These are phyloP conservation scores for Catostomus latipinnis DNA, from an alignment of 2,797 vertebrate genomes.

Conservation along the genomic window DNA sequence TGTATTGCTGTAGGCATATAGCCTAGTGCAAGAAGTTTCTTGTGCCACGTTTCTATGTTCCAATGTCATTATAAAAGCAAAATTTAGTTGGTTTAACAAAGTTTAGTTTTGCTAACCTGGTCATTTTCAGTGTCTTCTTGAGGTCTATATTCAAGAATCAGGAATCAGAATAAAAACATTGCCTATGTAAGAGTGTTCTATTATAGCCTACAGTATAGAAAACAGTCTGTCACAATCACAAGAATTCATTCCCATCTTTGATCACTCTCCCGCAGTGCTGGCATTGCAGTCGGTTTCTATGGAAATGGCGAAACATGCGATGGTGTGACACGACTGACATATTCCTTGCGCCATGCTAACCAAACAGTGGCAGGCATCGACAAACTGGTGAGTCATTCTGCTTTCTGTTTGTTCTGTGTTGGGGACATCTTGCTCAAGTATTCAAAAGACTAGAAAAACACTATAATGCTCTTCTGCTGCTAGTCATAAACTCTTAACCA, in stretches of 20 bases:
- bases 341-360: constrained; percentile 96
- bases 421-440: background rate
- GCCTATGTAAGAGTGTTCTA: background rate
- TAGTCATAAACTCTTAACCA: background rate
- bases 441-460: background rate
- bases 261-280: constrained; percentile 81
- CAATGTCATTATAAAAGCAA: background rate
- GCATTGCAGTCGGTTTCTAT: constrained; percentile 98
- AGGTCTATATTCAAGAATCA: background rate
- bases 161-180: too few relatives aligned
- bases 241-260: constrained; percentile 2
- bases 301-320: constrained; percentile 98
- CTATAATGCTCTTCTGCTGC: background rate
- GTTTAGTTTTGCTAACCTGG: background rate
- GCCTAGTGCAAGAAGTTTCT: too few relatives aligned
- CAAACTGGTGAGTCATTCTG: constrained; percentile 83
- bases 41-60: background rate
- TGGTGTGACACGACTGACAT: constrained; percentile 92
- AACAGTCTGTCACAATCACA: constrained; percentile 18
- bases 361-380: constrained; percentile 94
- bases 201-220: background rate
- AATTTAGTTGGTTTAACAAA: background rate
- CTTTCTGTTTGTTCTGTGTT: constrained; percentile 37
- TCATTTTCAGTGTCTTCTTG: background rate
- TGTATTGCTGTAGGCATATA: too few relatives aligned